Evolutionary conservation across 2,113 vertebrate genomes (phyloP), one percentile per base, ranked within the genome.

Genomic region (Chamaetylas fuelleborni): DNA sequence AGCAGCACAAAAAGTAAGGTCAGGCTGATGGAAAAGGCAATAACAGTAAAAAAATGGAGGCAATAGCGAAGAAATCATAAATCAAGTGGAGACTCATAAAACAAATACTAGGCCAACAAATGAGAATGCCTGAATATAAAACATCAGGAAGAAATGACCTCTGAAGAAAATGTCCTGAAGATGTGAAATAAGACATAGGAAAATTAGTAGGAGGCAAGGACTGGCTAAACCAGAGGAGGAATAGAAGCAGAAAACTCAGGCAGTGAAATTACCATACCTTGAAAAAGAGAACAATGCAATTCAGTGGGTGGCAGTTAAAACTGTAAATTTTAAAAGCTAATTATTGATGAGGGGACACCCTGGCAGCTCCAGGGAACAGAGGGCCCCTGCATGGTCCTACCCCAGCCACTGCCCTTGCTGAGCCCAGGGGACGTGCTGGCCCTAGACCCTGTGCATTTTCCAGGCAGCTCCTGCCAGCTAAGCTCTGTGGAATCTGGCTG

Each of bases 351-450:
- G 9, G 28, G 33, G 24, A 62, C 8, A 2, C 14, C 19, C 29
- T 1, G 0, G 24, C 11, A 86, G 18, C 26, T 80, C 11, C 40
- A 38, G 70, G 58, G 23, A 65, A 10, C 18, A 31, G 12, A 36
- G 12, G 38, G 6, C 5, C 33, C 34, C 31, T 48, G 18, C 13
- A 58, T 45, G 14, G 36, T 81, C 61, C 0, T 17, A 19, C 13
- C 8, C 6, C 17, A 25, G 17, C 40, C 66, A 24, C 0, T 0
- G 54, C 4, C 50, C 53, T 67, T 9, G 0, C 24, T 40, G 40
- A 34, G 28, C 65, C 12, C 38, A 33, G 56, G 34, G 62, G 19
- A 51, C 19, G 19, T 4, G 5, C 61, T 2, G 7, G 48, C 65
- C 45, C 33, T 8, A 2, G 3, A 56, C 43, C 14, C 53, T 19